Conservation (phyloP, 2,888 invertebrate species). For the Autographa gamma region DNA sequence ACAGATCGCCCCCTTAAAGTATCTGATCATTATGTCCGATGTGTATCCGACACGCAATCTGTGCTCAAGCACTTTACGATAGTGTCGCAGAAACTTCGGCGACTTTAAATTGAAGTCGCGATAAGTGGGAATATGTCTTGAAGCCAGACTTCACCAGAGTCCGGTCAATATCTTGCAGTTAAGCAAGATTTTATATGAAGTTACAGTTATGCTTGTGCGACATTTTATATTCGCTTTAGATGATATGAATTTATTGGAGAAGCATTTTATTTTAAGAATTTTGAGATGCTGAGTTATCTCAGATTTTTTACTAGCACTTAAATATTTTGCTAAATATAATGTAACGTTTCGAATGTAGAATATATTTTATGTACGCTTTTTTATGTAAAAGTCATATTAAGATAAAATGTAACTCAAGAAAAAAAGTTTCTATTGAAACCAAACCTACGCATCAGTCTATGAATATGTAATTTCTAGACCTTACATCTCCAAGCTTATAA, state of each 20-base stretch:
- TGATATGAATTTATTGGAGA: background rate
- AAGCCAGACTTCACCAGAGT: constrained; percentile 12
- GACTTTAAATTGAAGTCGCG: constrained; percentile 32
- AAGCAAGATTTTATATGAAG: constrained; percentile 18
- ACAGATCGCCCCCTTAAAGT: constrained; percentile 16
- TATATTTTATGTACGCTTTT: too few relatives aligned
- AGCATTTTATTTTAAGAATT: background rate
- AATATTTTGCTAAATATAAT: background rate
- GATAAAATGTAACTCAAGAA: too few relatives aligned
- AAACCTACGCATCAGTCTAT: too few relatives aligned
- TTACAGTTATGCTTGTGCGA: background rate
- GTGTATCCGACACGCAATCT: constrained; percentile 39
- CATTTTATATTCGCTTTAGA: background rate
- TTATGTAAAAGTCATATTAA: too few relatives aligned
- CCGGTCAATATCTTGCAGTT: constrained; percentile 26
- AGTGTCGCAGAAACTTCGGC: constrained; percentile 29
- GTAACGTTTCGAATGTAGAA: background rate
- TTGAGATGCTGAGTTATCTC: background rate
- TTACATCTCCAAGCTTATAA: background rate
- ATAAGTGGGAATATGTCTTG: constrained; percentile 29
- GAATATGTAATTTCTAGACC: background rate
- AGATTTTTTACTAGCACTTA: background rate
- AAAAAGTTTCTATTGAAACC: too few relatives aligned
- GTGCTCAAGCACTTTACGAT: constrained; percentile 33
- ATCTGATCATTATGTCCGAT: constrained; percentile 22